Percentiles rank a stretch among this genome's conserved stretches.
Conservation (phyloP, 2,888 invertebrate species). For the Lasioglossum villosulum region DNA sequence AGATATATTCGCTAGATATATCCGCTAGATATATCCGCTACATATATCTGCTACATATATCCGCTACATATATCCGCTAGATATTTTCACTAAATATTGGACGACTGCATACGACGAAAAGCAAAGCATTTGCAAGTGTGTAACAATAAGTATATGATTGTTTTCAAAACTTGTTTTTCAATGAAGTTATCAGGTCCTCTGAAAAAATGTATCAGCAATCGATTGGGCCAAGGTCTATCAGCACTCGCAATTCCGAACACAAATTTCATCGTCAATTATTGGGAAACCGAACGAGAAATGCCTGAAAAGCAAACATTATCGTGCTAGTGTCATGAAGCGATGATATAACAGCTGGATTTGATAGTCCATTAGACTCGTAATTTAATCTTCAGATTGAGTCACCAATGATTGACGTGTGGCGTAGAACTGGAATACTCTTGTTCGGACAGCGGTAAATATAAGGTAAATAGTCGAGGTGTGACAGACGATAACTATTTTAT, state of each 20-base stretch:
- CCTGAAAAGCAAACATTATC: slow-evolving; percentile 17
- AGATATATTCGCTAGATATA: too few relatives aligned
- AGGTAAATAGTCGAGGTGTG: neutral
- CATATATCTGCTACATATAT: too few relatives aligned
- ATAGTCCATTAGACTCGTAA: neutral
- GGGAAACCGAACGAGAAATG: neutral
- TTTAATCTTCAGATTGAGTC: slow-evolving; percentile 20
- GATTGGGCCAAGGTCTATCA: neutral
- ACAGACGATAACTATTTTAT: neutral
- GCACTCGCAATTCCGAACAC: neutral
- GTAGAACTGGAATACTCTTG: neutral
- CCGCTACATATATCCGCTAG: too few relatives aligned
- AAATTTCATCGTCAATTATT: neutral
- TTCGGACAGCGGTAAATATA: neutral
- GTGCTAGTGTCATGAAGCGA: neutral
- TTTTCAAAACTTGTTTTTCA: neutral
- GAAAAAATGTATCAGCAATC: neutral
- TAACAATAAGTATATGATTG: neutral
- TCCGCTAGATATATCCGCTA: too few relatives aligned
- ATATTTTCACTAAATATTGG: too few relatives aligned
- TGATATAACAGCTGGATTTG: slow-evolving; percentile 15
- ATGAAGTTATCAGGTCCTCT: neutral
- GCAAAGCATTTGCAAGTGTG: neutral
- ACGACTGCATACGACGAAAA: too few relatives aligned
- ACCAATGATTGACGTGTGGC: neutral